These are phyloP conservation scores for Leucania comma DNA, from an alignment of 2,888 invertebrate species.

Conservation along the genomic window DNA sequence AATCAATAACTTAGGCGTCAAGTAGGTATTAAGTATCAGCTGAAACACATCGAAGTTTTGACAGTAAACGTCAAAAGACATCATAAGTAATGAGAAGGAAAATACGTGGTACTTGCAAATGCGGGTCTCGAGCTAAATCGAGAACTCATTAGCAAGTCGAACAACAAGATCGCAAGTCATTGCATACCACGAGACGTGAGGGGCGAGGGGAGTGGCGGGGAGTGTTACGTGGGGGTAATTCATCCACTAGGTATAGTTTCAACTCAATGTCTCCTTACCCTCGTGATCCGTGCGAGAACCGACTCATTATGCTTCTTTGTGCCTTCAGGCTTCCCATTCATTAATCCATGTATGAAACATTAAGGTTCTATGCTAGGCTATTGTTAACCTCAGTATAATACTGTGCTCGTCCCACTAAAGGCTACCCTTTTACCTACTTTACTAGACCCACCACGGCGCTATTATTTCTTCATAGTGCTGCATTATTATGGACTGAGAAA, in stretches of 20 bases:
- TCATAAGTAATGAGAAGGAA: constrained; percentile 79
- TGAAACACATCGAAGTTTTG: constrained; percentile 67
- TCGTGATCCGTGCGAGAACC: constrained; percentile 67
- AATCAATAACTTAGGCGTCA: constrained; percentile 41
- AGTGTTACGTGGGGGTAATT: constrained; percentile 62
- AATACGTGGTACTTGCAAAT: constrained; percentile 77
- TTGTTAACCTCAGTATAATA: constrained; percentile 61
- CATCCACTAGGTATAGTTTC: constrained; percentile 71
- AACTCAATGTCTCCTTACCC: constrained; percentile 67
- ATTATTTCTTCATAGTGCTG: constrained; percentile 58
- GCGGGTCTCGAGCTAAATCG: constrained; percentile 77
- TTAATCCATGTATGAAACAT: constrained; percentile 71
- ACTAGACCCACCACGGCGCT: constrained; percentile 39
- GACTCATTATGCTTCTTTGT: constrained; percentile 78
- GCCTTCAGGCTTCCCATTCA: constrained; percentile 71
- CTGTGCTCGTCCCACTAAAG: constrained; percentile 49
- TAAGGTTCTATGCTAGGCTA: constrained; percentile 55
- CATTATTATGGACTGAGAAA: constrained; percentile 50
- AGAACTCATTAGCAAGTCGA: constrained; percentile 87
- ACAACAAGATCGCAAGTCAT: constrained; percentile 85
- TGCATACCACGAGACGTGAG: constrained; percentile 67
- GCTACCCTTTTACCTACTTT: constrained; percentile 59
- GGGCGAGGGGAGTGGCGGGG: constrained; percentile 34
- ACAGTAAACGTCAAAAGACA: constrained; percentile 77
- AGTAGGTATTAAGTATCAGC: constrained; percentile 39